Percentiles rank a stretch among this genome's conserved stretches.
phyloP scores from a whole-genome alignment of 2,113 vertebrate species.

The Geococcyx californianus region DNA sequence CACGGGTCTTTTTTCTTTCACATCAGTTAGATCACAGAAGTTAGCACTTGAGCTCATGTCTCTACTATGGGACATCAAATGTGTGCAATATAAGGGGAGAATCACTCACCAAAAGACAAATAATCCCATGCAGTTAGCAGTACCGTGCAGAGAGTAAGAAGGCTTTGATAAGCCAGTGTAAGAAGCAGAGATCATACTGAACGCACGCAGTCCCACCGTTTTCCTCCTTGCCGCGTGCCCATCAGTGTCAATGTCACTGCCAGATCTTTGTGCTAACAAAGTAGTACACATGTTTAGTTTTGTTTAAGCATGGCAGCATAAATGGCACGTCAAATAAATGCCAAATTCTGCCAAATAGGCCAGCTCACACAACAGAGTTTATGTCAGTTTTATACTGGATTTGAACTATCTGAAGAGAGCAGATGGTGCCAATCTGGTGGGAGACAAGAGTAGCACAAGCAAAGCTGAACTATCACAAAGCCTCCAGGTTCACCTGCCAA shows the following conservation, averaged over 20 bases:
- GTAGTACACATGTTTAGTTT: background rate
- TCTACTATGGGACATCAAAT: background rate
- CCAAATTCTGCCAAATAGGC: background rate
- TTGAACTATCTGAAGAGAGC: background rate
- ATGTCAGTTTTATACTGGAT: background rate
- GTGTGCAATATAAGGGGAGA: background rate
- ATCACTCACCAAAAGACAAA: background rate
- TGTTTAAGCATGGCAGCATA: background rate
- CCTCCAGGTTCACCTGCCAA: background rate
- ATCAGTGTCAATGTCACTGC: background rate
- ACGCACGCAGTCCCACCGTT: background rate
- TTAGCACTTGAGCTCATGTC: background rate
- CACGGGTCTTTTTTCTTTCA: background rate
- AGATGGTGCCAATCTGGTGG: background rate
- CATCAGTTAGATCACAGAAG: background rate
- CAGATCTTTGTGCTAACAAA: background rate
- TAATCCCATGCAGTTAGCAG: background rate
- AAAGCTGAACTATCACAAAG: background rate
- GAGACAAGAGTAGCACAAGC: background rate
- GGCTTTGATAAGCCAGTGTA: background rate
- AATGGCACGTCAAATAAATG: background rate
- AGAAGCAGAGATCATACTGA: background rate
- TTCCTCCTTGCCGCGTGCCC: background rate
- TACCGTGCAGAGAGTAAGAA: background rate
- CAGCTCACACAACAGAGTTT: background rate